Evolutionary conservation across 1,140 invertebrate species (phyloP).

Genomic region (Armadillidium nasatum): DNA sequence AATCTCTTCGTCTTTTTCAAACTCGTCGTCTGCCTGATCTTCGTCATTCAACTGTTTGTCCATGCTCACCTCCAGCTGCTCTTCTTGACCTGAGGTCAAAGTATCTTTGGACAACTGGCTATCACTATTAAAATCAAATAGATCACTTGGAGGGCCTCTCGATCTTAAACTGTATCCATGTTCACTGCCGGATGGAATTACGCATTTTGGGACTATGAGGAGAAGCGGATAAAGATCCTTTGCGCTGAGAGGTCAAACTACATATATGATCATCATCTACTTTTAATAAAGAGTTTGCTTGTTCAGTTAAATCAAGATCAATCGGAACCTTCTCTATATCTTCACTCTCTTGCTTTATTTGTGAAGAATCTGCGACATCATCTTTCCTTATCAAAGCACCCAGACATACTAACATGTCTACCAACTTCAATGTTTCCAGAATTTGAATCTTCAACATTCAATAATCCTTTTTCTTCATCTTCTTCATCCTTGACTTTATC

Average conservation of each 20-base stretch:
- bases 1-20: conserved; percentile 33
- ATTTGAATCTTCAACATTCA: no score
- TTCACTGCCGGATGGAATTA: conserved; percentile 32
- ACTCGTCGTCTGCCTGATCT: conserved; percentile 35
- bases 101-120: not conserved
- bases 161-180: conserved; percentile 44
- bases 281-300: not conserved
- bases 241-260: not conserved
- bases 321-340: not conserved
- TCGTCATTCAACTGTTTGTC: conserved; percentile 31
- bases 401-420: not conserved
- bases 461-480: not conserved
- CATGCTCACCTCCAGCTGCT: conserved; percentile 12
- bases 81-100: conserved; percentile 5
- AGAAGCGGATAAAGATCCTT: not conserved
- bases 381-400: not conserved
- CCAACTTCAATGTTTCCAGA: no score
- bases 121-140: conserved; percentile 14
- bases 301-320: not conserved
- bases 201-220: conserved; percentile 23
- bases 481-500: not conserved
- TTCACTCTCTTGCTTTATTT: not conserved
- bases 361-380: not conserved
- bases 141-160: conserved; percentile 33
- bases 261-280: not conserved